Base-by-base conservation (phyloP, 2,888 invertebrate species). In the Amphimallon solstitiale region DNA sequence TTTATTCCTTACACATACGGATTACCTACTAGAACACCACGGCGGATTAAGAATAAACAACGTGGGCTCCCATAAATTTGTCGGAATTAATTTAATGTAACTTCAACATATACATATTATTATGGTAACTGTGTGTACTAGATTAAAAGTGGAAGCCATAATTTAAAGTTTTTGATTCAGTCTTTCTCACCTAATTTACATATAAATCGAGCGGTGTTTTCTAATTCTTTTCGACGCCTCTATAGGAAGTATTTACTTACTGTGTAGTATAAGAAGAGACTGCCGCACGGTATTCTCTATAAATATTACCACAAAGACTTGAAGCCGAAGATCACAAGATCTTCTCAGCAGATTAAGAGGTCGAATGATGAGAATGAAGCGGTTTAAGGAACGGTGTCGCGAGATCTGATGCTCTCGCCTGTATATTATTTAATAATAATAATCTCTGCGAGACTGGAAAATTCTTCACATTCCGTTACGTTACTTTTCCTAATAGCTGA, bases 271-370 rank as follows among this genome's bases (percentile, higher is more conserved):
- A 29, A 9, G 29, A 2, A 21, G 45, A 21, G 45, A n/a, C 7
- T 9, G 17, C 6, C 6, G 17, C 12, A 14, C 21, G 14, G 23
- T 21, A 5, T 52, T 19, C 2, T 9, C 12, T 21, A 12, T 15
- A 35, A 35, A 14, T 15, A 15, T 40, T 40, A 14, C 17, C 17
- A 29, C 29, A 59, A 43, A 43, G 56, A 59, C 9, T 15, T 43
- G 19, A 14, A 15, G 9, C 2, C 10, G 34, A 29, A 29, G 29
- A 23, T 15, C 56, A 12, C 12, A 12, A 59, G 56, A 59, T 59
- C 23, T 59, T 59, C 56, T 43, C 56, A 59, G 43, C 29, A 45
- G 56, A 59, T 59, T 59, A 59, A 23, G 43, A 59, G 56, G 43
- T 15, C 43, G 43, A 29, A 15, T 34, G 56, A 59, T 59, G 56